Base-by-base conservation (phyloP, 2,113 vertebrate genomes). In the Osmerus mordax region DNA sequence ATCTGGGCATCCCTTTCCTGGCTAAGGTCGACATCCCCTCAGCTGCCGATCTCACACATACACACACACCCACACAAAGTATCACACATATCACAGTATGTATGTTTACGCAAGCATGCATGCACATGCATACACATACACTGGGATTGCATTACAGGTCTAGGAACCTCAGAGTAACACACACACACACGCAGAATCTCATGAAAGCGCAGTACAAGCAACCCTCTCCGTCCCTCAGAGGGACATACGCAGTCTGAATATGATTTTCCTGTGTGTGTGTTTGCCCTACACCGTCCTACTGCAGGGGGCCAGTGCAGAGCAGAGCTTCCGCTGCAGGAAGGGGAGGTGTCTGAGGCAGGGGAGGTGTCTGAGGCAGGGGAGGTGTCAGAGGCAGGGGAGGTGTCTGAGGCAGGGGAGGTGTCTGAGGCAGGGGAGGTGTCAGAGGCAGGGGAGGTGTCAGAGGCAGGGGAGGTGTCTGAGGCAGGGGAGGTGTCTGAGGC, bases 11-110 rank as follows among this genome's bases (percentile, higher is more conserved):
- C 52, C 79, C 74, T 78, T 67, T 65, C 73, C 66, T 19, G 21
- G 70, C 72, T 81, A 86, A 88, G 84, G 84, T 89, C 72, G 29
- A 69, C 56, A 69, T n/a, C 41, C 60, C 63, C 12, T 59, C 81
- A 76, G 78, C 75, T 76, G 70, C 70, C 62, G 11, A 25, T 12
- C 28, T 73, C 28, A 75, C 58, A n/a, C 15, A n/a, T 14, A 56
- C 54, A 56, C 54, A 15, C 54, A 56, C 54, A 18, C 54, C 2
- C 29, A 32, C 29, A 32, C 19, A 6, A 11, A 36, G 15, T 36
- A 29, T 18, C 63, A 36, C 63, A 47, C 32, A 18, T 14, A 18
- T 13, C 9, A 3, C 21, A 21, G 5, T 19, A 9, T 19, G 18
- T n/a, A 18, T 1, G 3, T 8, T 16, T n/a, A n/a, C 54, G 16